Evolutionary conservation across 2,113 vertebrate species (phyloP).

Genomic region (Thryonomys swinderianus): DNA sequence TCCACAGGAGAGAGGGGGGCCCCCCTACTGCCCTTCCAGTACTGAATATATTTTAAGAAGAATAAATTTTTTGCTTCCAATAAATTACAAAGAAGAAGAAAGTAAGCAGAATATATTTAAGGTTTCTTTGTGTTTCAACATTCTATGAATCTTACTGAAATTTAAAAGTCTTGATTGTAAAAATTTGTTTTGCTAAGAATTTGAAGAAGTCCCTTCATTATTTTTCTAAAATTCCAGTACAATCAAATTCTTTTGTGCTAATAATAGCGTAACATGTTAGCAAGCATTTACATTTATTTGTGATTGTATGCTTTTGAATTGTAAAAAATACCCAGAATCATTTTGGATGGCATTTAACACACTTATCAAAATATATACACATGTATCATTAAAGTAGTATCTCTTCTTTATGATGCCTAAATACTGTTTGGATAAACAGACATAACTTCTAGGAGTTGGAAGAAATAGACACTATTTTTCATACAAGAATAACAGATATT

Average conservation of each 20-base stretch:
- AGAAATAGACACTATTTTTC: background rate
- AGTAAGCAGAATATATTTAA: background rate
- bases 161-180: background rate
- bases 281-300: background rate
- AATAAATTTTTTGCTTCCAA: background rate
- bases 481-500: background rate
- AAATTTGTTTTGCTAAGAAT: background rate
- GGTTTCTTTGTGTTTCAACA: background rate
- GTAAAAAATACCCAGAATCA: background rate
- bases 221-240: background rate
- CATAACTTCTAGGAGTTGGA: background rate
- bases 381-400: background rate
- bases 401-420: background rate
- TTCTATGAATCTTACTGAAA: background rate
- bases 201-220: background rate
- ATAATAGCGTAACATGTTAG: background rate
- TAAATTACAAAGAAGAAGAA: background rate
- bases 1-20: slow-evolving; percentile 96
- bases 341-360: background rate
- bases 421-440: background rate
- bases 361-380: background rate
- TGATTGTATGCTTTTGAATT: background rate
- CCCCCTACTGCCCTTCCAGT: slow-evolving; percentile 80
- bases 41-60: slow-evolving; percentile 14
- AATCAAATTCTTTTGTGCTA: background rate